Evolutionary conservation across 2,113 vertebrate genomes (phyloP), one percentile per base, ranked within the genome.

Genomic region (Eudyptes chrysolophus): DNA sequence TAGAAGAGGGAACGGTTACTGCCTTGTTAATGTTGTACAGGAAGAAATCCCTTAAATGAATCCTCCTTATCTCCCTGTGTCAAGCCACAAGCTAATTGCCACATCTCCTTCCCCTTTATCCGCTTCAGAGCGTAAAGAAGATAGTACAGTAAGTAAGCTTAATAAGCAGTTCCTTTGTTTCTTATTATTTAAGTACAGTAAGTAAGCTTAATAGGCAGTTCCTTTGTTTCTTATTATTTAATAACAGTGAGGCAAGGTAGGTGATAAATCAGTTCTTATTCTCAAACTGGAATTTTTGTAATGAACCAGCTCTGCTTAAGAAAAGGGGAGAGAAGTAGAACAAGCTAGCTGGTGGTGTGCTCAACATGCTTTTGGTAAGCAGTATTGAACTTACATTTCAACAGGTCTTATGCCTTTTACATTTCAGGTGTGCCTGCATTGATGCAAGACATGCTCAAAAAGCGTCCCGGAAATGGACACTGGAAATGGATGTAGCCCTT

Each of bases 401-500:
- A 3, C 5, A 13, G 16, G 7, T 17, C 16, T 14, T 3, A 3
- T 7, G 13, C n/a, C 46, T n/a, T 12, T 55, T n/a, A 3, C 24
- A 0, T 30, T 51, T 27, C 96, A 99, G 99, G 96, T 99, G 99
- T 16, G 99, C 99, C 82, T 99, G 99, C 94, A 98, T 99, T 8
- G 99, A 99, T 40, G 98, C 99, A 21, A 97, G 99, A 3, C 99
- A 99, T 0, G 99, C 99, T 5, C 99, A 99, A 81, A 99, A 99
- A 96, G 98, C 99, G 8, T 99, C 99, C 21, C 98, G 99, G 83
- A 99, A 99, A 92, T 99, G 99, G 99, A 98, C 97, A 7, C 98
- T 99, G 95, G 99, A 99, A 92, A 99, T 99, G 99, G 99, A 99
- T 6, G 99, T 99, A 38, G 99, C 99, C 0, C 98, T 99, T 3